Evolutionary conservation across 1,140 invertebrate species (phyloP).

Genomic region (Muscidifurax raptorellus): DNA sequence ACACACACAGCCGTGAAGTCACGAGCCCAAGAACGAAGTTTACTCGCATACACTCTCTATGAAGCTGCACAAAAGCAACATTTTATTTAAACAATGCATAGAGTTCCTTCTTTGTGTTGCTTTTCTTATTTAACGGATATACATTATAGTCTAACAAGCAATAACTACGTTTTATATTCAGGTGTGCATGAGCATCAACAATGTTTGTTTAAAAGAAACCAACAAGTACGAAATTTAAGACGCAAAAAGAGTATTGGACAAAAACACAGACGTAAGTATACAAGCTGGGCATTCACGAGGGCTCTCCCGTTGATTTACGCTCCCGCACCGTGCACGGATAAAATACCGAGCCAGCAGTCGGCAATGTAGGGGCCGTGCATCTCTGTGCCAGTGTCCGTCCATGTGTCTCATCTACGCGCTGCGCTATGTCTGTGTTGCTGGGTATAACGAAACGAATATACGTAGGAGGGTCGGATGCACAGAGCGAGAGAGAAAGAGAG

Average conservation of each 20-base stretch:
- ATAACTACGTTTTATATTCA: too few relatives aligned
- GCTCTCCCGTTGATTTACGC: conserved; percentile 22
- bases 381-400: not conserved
- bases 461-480: not conserved
- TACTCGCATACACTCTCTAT: too few relatives aligned
- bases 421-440: not conserved
- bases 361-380: conserved; percentile 7
- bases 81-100: not conserved
- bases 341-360: conserved; percentile 18
- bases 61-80: not conserved
- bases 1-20: not conserved
- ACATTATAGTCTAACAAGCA: too few relatives aligned
- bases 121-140: too few relatives aligned
- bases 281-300: not conserved
- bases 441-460: conserved; percentile 1
- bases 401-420: not conserved
- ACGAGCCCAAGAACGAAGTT: too few relatives aligned
- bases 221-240: too few relatives aligned
- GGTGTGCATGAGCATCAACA: too few relatives aligned
- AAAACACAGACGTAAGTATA: not conserved
- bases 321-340: not conserved
- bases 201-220: too few relatives aligned
- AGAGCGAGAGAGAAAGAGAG: not conserved
- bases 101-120: not conserved
- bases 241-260: not conserved